Percentiles rank a stretch among this genome's conserved stretches.
These are phyloP conservation scores for Xestia c-nigrum DNA, from an alignment of 2,888 invertebrate species.

Conservation along the genomic window DNA sequence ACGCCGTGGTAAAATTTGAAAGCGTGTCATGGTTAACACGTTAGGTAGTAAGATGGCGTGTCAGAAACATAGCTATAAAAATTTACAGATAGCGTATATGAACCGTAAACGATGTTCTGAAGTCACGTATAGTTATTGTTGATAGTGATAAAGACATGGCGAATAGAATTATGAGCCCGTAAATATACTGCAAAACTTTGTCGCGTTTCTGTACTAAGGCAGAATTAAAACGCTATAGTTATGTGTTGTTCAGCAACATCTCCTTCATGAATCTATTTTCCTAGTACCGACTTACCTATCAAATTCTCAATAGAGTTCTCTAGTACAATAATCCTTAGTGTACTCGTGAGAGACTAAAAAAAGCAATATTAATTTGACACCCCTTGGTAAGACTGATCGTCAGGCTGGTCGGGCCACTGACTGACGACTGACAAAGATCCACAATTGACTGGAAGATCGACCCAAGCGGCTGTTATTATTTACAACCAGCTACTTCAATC, in stretches of 20 bases:
- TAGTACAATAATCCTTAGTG: too few species aligned
- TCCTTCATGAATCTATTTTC: too few species aligned
- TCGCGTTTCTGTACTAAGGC: neutral
- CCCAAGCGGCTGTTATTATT: too few species aligned
- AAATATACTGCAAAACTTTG: neutral
- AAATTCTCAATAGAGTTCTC: too few species aligned
- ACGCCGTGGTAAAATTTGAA: constrained; percentile 45
- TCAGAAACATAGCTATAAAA: constrained; percentile 53
- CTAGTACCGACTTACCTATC: too few species aligned
- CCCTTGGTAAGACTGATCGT: too few species aligned
- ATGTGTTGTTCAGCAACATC: too few species aligned
- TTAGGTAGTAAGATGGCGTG: constrained; percentile 56
- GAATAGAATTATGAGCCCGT: constrained; percentile 4
- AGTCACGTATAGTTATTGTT: constrained; percentile 60
- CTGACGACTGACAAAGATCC: too few species aligned
- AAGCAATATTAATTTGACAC: too few species aligned
- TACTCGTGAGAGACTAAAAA: too few species aligned
- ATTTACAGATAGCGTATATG: constrained; percentile 58
- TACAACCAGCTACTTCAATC: neutral
- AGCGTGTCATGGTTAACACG: constrained; percentile 60
- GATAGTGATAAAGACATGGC: constrained; percentile 9
- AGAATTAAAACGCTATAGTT: neutral
- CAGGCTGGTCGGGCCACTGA: too few species aligned
- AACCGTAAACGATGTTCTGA: constrained; percentile 51
- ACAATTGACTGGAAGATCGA: too few species aligned